Conservation (phyloP, 2,113 vertebrate species). For the Chelonoidis abingdonii region DNA sequence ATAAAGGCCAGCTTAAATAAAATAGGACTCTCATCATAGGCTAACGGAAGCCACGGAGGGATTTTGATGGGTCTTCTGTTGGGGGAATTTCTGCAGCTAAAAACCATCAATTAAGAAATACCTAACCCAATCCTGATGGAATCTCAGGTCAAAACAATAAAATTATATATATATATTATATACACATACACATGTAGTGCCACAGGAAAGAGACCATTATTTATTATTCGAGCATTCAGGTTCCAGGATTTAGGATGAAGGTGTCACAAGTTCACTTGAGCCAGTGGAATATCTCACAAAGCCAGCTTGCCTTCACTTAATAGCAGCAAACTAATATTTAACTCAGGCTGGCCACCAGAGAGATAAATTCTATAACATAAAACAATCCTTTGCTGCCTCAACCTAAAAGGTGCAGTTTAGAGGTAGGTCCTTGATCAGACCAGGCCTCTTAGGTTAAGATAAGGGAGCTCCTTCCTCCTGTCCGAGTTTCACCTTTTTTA, state of each 20-base stretch:
- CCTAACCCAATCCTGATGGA: fast-evolving
- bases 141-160: not conserved
- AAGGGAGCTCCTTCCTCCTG: not conserved
- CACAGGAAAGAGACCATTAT: fast-evolving
- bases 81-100: not conserved
- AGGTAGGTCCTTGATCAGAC: not conserved
- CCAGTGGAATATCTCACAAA: not conserved
- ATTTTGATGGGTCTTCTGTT: not conserved
- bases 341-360: not conserved
- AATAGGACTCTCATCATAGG: fast-evolving
- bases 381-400: not conserved
- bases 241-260: not conserved
- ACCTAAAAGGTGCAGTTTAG: not conserved
- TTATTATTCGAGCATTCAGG: not conserved
- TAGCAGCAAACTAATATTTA: not conserved
- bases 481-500: not conserved
- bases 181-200: not conserved
- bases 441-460: not conserved
- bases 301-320: not conserved
- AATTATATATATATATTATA: too few species aligned
- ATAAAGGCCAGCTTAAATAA: not conserved
- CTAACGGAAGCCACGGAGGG: not conserved
- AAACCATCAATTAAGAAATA: not conserved
- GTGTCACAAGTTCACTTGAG: not conserved
- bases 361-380: not conserved